Evolutionary conservation across 2,113 vertebrate species (phyloP).

Genomic region (Anolis carolinensis): DNA sequence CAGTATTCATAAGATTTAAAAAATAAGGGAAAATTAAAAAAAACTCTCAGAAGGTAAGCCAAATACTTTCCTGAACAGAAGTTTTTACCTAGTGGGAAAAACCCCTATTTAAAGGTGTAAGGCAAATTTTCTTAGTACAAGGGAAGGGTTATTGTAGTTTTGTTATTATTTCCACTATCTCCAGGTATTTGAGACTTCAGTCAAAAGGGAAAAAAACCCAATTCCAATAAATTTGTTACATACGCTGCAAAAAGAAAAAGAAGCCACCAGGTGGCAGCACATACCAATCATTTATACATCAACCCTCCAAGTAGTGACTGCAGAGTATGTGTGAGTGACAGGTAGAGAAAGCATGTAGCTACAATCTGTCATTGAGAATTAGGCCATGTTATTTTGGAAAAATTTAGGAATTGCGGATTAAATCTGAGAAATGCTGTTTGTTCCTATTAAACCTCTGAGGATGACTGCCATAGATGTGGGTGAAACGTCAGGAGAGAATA

Average conservation of each 20-base stretch:
- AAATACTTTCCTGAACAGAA: background rate
- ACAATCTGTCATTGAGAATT: background rate
- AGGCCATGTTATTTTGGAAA: background rate
- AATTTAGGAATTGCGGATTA: background rate
- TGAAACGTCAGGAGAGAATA: too few relatives aligned
- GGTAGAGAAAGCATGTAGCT: too few relatives aligned
- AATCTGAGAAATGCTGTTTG: background rate
- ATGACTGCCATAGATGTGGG: too few relatives aligned
- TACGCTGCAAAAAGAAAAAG: accelerated
- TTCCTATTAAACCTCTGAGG: too few relatives aligned
- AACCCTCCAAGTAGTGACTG: too few relatives aligned
- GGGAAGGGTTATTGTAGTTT: background rate
- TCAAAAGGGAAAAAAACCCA: background rate
- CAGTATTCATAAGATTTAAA: background rate
- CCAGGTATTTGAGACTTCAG: background rate
- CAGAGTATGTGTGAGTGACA: background rate
- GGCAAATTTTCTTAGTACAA: background rate
- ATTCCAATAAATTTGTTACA: background rate
- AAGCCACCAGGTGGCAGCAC: conserved; percentile 69
- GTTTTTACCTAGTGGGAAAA: background rate
- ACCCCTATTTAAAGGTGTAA: too few relatives aligned
- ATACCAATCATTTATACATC: conserved; percentile 15
- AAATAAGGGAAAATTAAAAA: background rate
- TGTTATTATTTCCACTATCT: background rate
- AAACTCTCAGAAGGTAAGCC: background rate